Evolutionary conservation across 1,140 invertebrate species (phyloP).

Genomic region (Drosophila kohkoa): DNA sequence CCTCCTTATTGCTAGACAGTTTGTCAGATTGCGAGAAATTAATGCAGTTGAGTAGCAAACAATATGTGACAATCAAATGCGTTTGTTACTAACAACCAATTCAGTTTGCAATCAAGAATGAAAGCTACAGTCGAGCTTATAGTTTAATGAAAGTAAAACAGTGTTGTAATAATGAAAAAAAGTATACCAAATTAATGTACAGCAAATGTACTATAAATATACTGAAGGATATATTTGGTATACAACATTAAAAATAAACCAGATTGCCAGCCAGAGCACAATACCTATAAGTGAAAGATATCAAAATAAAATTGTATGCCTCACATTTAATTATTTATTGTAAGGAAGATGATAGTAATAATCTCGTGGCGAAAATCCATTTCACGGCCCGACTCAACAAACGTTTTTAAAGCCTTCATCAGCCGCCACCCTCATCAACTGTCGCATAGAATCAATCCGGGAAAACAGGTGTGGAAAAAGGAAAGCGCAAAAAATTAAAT

Average conservation of each 20-base stretch:
- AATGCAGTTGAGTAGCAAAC: background rate
- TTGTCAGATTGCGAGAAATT: background rate
- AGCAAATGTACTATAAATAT: too few species aligned
- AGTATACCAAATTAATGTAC: too few species aligned
- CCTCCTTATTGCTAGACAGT: background rate
- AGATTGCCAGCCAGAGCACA: too few species aligned
- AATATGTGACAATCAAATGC: background rate
- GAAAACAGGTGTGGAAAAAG: background rate
- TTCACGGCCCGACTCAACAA: constrained; percentile 3
- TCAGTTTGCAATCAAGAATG: too few species aligned
- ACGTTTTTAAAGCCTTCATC: background rate
- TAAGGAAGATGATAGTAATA: background rate
- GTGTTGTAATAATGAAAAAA: too few species aligned
- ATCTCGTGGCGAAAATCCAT: constrained; percentile 11
- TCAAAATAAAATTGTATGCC: background rate
- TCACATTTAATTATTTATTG: background rate
- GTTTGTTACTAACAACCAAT: too few species aligned
- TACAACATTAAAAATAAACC: too few species aligned
- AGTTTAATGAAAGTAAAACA: too few species aligned
- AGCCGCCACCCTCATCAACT: constrained; percentile 13
- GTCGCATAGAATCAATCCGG: constrained; percentile 23
- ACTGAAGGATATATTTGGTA: too few species aligned
- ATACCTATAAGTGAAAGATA: background rate
- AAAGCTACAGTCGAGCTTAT: too few species aligned
- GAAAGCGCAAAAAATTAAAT: constrained; percentile 60